A percentile compares a stretch with the other conserved stretches of the same genome.
These are phyloP conservation scores for Zaprionus obscuricornis DNA, from an alignment of 2,888 invertebrate genomes.

Conservation along the genomic window DNA sequence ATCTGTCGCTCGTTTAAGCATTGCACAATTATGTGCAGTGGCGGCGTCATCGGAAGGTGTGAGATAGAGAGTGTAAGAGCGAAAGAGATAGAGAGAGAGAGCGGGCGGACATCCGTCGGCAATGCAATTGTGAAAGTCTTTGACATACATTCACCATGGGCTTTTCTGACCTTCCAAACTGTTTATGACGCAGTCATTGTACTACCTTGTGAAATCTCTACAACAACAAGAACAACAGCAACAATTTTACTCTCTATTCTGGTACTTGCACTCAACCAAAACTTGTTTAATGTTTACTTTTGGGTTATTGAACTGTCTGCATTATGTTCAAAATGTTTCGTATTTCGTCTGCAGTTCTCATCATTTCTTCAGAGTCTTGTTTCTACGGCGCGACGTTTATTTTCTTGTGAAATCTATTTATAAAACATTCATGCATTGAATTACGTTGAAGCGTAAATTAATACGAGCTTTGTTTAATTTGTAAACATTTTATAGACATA, in stretches of 20 bases:
- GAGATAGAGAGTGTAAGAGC: not conserved
- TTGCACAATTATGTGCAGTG: slow-evolving; percentile 37
- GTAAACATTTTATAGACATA: slow-evolving; percentile 8
- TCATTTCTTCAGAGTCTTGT: slow-evolving; percentile 8
- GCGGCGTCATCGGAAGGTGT: slow-evolving; percentile 32
- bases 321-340: not conserved
- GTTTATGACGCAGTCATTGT: slow-evolving; percentile 29
- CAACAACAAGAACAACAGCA: too few relatives aligned
- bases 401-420: slow-evolving; percentile 13
- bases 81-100: not conserved
- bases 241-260: not conserved
- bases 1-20: not conserved
- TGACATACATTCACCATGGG: slow-evolving; percentile 33
- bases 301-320: slow-evolving; percentile 43
- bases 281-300: slow-evolving; percentile 39
- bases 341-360: slow-evolving; percentile 6
- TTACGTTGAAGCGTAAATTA: too few relatives aligned
- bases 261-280: slow-evolving; percentile 27
- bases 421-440: not conserved
- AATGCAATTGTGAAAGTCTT: slow-evolving; percentile 45
- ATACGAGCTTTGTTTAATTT: not conserved
- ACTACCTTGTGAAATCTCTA: slow-evolving; percentile 53
- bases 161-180: not conserved
- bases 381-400: not conserved
- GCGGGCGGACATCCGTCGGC: slow-evolving; percentile 13